Evolutionary conservation across 2,113 vertebrate genomes (phyloP), one percentile per base, ranked within the genome.

Genomic region (Prochilodus magdalenae): DNA sequence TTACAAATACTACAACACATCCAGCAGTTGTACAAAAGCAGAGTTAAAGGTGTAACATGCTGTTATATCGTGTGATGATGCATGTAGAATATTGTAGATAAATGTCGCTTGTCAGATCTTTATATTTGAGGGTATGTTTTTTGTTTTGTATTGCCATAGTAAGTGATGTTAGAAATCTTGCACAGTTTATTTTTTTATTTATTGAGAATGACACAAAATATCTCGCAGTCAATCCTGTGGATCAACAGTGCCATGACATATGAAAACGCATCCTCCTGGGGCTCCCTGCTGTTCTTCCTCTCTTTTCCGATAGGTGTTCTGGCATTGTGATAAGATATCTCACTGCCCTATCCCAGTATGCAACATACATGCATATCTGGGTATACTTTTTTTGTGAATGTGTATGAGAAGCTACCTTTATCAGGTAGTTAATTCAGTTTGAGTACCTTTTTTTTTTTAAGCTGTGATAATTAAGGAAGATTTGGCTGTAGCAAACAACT

Each of bases 81-180:
- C 95, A 96, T 96, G 96, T 95, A 95, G 92, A 92, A 94, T 96
- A 95, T 91, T 96, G 95, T 96, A 95, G 90, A 94, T 95, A 96
- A 87, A 87, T 87, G 89, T 94, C 89, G 91, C 93, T 93, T 93
- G 93, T 94, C 93, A 93, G 91, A 92, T 95, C 92, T 93, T 95
- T 96, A 94, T 94, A 94, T 94, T 95, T 95, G 93, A 94, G 91
- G 94, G 91, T 95, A 94, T 94, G 93, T 95, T 96, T 92, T 95
- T 44, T 44, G 4, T 44, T 95, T 95, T 94, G 93, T 96, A 96
- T 95, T 94, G 94, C 93, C 90, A 93, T 95, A 94, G 90, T 96
- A 95, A 96, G 93, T 94, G 95, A 94, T 83, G 90, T 89, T 91
- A 88, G 86, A 86, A 91, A 90, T 88, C 76, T 91, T 86, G 90